phyloP scores from a whole-genome alignment of 2,797 vertebrate genomes.

The Rhyacichthys aspro region DNA sequence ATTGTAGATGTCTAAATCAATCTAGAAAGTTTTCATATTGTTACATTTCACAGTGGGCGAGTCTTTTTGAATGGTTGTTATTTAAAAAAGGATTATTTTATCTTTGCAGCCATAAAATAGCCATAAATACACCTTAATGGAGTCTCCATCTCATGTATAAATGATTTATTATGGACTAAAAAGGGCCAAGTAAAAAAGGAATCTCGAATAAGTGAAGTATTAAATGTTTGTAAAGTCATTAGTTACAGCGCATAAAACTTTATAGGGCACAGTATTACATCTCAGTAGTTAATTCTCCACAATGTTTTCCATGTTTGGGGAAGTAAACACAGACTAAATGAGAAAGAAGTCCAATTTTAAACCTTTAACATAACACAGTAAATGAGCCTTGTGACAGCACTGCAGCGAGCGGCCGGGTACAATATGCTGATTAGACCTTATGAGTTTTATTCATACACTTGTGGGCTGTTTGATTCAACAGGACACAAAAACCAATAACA shows the following conservation, averaged over 20 bases:
- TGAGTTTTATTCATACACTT: conserved; percentile 46
- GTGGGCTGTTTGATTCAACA: conserved; percentile 34
- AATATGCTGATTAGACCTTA: conserved; percentile 36
- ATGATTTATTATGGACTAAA: not conserved
- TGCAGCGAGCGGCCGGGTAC: conserved; percentile 45
- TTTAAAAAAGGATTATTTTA: not conserved
- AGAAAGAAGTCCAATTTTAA: conserved; percentile 1
- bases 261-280: not conserved
- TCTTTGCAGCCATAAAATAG: not conserved
- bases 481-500: conserved; percentile 35
- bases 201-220: conserved; percentile 2
- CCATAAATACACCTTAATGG: not conserved
- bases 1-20: not conserved
- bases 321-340: not conserved
- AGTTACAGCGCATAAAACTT: conserved; percentile 9
- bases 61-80: not conserved
- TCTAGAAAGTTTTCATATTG: no score
- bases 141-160: not conserved
- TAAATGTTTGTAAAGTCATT: conserved; percentile 5
- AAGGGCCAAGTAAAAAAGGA: not conserved
- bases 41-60: no score
- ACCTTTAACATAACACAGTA: conserved; percentile 18
- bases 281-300: not conserved
- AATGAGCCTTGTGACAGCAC: conserved; percentile 26
- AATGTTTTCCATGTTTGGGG: not conserved